These are phyloP conservation scores for Erinaceus europaeus DNA, from an alignment of 2,113 vertebrate species.

Conservation along the genomic window DNA sequence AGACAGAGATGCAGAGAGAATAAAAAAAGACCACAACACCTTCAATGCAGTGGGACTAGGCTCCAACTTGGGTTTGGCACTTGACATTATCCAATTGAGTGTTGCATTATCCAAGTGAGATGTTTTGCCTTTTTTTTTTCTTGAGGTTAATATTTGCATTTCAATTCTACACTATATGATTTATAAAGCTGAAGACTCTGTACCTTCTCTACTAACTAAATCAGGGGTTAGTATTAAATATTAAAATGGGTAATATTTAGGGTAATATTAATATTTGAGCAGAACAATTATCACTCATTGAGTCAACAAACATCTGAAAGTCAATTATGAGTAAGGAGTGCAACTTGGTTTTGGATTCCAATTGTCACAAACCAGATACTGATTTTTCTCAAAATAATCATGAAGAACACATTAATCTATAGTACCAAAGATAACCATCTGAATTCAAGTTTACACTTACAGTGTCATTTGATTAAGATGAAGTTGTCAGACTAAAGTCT, in stretches of 20 bases:
- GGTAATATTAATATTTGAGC: too few species aligned
- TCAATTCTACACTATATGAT: conserved; percentile 6
- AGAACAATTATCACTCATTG: background rate
- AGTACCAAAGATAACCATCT: background rate
- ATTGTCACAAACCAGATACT: background rate
- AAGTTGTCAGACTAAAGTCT: too few species aligned
- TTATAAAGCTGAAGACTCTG: background rate
- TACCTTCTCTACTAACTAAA: background rate
- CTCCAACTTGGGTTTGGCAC: too few species aligned
- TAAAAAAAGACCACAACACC: too few species aligned
- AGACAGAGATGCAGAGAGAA: too few species aligned
- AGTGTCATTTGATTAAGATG: background rate
- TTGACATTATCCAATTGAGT: too few species aligned
- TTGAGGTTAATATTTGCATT: background rate
- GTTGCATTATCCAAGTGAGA: too few species aligned
- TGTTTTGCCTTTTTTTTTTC: too few species aligned
- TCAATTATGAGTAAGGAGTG: background rate
- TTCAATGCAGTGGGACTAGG: too few species aligned
- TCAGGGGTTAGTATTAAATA: background rate
- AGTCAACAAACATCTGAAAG: background rate
- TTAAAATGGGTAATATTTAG: conserved; percentile 9
- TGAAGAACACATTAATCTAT: background rate
- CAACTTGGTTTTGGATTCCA: conserved; percentile 22
- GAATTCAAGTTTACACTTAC: background rate
- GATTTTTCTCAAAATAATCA: conserved; percentile 18